Conservation (phyloP, 2,797 vertebrate genomes). For the Acropternis orthonyx region DNA sequence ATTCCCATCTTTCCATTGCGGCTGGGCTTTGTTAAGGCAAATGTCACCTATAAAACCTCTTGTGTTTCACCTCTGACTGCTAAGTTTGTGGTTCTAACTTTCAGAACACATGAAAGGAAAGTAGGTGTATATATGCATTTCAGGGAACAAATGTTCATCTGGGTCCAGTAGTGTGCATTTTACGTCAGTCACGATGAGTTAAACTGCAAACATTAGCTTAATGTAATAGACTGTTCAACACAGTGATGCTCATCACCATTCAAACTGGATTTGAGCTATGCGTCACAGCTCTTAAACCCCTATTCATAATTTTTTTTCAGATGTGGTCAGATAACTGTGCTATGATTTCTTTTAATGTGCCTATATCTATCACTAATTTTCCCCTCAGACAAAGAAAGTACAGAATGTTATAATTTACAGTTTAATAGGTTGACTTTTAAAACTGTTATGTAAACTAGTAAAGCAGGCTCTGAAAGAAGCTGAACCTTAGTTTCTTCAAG, state of each 20-base stretch:
- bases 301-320: neutral
- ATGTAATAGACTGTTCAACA: neutral
- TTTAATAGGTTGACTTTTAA: slow-evolving; percentile 47
- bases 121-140: neutral
- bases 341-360: slow-evolving; percentile 23
- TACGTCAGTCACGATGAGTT: neutral
- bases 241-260: slow-evolving; percentile 13
- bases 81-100: neutral
- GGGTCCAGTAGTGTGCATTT: neutral
- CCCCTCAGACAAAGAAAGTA: slow-evolving; percentile 17
- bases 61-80: neutral
- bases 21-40: neutral
- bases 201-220: neutral
- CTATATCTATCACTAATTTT: slow-evolving; percentile 56
- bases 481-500: slow-evolving; percentile 26
- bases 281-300: neutral
- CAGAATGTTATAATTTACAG: slow-evolving; percentile 41
- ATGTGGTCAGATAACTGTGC: neutral
- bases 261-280: slow-evolving; percentile 38
- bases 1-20: neutral
- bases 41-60: neutral
- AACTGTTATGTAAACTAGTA: slow-evolving; percentile 54
- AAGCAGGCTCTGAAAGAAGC: slow-evolving; percentile 43
- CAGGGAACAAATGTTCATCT: neutral
- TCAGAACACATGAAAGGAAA: neutral